Evolutionary conservation across 2,797 vertebrate species (phyloP), one percentile per base, ranked within the genome.

Genomic region (Aplochiton taeniatus): DNA sequence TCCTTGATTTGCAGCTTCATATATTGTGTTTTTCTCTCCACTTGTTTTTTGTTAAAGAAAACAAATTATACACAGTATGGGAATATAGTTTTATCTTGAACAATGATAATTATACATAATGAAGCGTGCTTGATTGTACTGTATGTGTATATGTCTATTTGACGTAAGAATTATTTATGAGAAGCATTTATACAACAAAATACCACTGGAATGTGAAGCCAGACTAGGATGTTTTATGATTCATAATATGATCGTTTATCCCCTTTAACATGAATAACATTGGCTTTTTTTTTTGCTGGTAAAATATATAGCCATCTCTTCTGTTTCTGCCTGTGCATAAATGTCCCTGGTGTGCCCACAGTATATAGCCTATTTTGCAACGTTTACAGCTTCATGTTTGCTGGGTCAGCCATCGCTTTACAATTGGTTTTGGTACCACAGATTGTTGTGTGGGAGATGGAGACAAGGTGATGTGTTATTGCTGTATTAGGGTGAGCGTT

Each of bases 191-290:
- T 91, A 90, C 71, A 85, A 91, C 87, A 83, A 83, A 91, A 89
- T 90, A 92, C 92, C 91, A 92, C 92, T 93, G 92, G 92, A 93
- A 93, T 93, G 91, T 93, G 91, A 93, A 93, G 92, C 92, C 92
- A 93, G 91, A 92, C 85, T 87, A 31, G 31, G 31, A 88, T 91
- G 89, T 91, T 51, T 17, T 91, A 86, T 87, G 81, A 86, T 87
- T 85, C 87, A 84, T 78, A 86, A 81, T 84, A 77, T 83, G 83
- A 88, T 90, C 87, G 85, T 89, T 85, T 89, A 78, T 81, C 89
- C 88, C 85, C 85, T 87, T 89, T 90, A 89, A 87, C 81, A 85
- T 52, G 11, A 82, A 70, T 70, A 77, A 82, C 75, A 75, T 86
- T 84, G 61, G 69, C 64, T 73, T 82, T 77, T 69, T 41, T 46